A percentile compares a stretch with the other conserved stretches of the same genome.
Conservation (phyloP, 2,797 vertebrate species). For the Enoplosus armatus region DNA sequence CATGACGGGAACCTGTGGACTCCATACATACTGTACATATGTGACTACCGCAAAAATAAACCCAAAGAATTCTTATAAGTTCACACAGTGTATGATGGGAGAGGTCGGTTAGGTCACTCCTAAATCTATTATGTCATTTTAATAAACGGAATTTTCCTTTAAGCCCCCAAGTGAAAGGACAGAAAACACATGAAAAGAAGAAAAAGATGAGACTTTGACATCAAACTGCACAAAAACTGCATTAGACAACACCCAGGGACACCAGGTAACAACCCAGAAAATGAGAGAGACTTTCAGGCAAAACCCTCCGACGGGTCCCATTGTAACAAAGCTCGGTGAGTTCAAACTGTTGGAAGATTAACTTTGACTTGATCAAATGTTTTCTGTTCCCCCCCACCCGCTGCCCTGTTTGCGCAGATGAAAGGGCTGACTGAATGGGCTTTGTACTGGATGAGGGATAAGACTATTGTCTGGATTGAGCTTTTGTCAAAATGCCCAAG, state of each 20-base stretch:
- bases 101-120: background rate
- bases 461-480: constrained; percentile 68
- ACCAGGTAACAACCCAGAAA: background rate
- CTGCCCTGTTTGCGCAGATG: constrained; percentile 69
- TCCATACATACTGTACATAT: constrained; percentile 2
- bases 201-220: constrained; percentile 5
- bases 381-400: constrained; percentile 52
- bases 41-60: background rate
- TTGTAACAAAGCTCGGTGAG: constrained; percentile 38
- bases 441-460: constrained; percentile 68
- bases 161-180: background rate
- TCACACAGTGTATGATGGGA: background rate
- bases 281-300: background rate
- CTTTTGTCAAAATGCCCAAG: constrained; percentile 47
- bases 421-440: constrained; percentile 70
- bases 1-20: background rate
- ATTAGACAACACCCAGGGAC: constrained; percentile 9
- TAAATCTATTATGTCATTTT: background rate
- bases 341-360: constrained; percentile 71
- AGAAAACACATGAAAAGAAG: background rate
- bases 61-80: background rate
- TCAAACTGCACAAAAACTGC: constrained; percentile 8
- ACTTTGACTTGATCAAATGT: constrained; percentile 72
- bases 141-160: background rate
- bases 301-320: constrained; percentile 17